Percentiles rank a stretch among this genome's conserved stretches.
Evolutionary conservation across 2,888 invertebrate species (phyloP).

Genomic region (Onchidella celtica): DNA sequence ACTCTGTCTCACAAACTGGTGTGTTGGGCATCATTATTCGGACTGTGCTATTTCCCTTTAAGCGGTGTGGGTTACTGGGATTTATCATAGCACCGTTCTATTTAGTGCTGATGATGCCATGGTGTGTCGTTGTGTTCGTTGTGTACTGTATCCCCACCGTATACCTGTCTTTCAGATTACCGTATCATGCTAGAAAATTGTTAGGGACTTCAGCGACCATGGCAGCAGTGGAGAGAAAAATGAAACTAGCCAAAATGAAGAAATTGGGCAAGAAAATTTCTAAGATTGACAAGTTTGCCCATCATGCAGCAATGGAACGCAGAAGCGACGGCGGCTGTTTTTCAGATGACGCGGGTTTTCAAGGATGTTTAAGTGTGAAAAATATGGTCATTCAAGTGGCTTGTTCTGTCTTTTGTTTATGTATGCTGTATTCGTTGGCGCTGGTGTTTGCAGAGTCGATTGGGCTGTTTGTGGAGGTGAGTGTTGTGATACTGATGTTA

Average conservation of each 20-base stretch:
- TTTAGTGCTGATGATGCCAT: constrained; percentile 65
- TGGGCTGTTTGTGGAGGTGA: constrained; percentile 73
- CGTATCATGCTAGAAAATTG: constrained; percentile 69
- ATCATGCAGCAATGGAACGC: constrained; percentile 50
- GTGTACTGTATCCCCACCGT: constrained; percentile 75
- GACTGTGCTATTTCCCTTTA: constrained; percentile 75
- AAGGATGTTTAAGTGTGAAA: constrained; percentile 45
- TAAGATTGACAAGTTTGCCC: constrained; percentile 63
- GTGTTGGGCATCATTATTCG: constrained; percentile 71
- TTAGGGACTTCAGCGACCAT: constrained; percentile 55
- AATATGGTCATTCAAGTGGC: constrained; percentile 56
- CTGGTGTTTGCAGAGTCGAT: constrained; percentile 74
- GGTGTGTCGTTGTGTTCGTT: constrained; percentile 65
- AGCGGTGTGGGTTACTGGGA: constrained; percentile 73
- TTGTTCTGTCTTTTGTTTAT: constrained; percentile 64
- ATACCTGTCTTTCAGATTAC: constrained; percentile 73
- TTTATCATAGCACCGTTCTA: constrained; percentile 70
- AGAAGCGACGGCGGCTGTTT: constrained; percentile 58
- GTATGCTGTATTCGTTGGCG: constrained; percentile 67
- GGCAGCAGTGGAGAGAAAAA: constrained; percentile 55
- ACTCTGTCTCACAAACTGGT: constrained; percentile 70
- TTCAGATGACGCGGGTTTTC: constrained; percentile 50
- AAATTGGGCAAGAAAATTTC: constrained; percentile 60
- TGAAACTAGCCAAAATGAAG: constrained; percentile 54
- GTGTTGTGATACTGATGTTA: no score